phyloP scores from a whole-genome alignment of 2,888 invertebrate species.

The Chydorus sphaericus region DNA sequence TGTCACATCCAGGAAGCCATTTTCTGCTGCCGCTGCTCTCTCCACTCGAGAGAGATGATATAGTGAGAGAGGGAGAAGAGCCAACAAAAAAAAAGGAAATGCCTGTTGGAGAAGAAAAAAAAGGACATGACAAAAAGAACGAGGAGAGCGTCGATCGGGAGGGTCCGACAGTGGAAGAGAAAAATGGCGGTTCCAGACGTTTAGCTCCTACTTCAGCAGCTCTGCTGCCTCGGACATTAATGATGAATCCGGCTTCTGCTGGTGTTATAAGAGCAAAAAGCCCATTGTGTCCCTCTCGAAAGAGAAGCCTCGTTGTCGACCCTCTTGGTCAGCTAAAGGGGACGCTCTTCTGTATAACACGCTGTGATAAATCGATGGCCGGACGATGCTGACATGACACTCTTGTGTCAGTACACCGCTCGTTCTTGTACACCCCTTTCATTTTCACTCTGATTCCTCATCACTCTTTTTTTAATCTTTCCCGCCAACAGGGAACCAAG shows the following conservation, averaged over 20 bases:
- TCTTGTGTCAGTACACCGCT: no score
- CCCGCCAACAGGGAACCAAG: no score
- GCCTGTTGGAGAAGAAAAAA: neutral
- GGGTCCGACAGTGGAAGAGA: no score
- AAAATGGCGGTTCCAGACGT: neutral
- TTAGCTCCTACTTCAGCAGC: neutral
- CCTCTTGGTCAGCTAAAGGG: neutral
- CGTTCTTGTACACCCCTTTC: no score
- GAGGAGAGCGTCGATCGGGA: constrained; percentile 3
- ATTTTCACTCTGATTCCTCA: no score
- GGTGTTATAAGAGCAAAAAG: neutral
- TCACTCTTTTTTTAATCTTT: no score
- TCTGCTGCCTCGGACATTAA: constrained; percentile 4
- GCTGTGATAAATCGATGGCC: no score
- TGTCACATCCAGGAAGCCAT: neutral
- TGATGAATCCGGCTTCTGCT: neutral
- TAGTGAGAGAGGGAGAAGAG: neutral
- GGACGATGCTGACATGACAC: no score
- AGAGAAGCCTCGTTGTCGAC: neutral
- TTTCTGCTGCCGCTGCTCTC: neutral
- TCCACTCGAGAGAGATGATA: neutral
- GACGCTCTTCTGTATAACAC: no score
- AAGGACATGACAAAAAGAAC: neutral
- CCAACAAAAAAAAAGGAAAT: neutral
- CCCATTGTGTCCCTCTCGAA: neutral